These are phyloP conservation scores for Drosophila auraria DNA, from an alignment of 1,140 invertebrate species.

Conservation along the genomic window DNA sequence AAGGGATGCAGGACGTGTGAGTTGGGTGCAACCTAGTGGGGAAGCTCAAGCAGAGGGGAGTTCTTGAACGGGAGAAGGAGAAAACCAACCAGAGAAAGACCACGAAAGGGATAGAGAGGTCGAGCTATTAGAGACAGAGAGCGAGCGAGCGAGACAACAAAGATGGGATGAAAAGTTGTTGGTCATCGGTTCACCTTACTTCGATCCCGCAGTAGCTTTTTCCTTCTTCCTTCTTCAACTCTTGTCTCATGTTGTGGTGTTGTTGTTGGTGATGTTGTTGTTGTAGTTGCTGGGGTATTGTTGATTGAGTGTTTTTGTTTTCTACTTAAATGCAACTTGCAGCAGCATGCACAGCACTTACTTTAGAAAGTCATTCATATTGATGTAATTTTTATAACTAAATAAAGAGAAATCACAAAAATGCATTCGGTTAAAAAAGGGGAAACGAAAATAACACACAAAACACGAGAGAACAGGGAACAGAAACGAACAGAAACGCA, in stretches of 20 bases:
- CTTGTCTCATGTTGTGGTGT: constrained; percentile 24
- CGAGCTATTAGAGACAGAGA: constrained; percentile 15
- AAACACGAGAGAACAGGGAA: constrained; percentile 10
- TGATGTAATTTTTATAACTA: constrained; percentile 85
- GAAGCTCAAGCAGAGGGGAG: constrained; percentile 2
- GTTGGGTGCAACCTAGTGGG: neutral
- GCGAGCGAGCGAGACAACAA: constrained; percentile 31
- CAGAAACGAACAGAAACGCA: constrained; percentile 20
- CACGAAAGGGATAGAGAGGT: constrained; percentile 28
- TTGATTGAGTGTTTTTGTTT: constrained; percentile 39
- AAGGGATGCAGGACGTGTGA: neutral
- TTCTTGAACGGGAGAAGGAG: neutral
- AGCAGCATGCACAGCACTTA: constrained; percentile 64
- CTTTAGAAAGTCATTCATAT: constrained; percentile 85
- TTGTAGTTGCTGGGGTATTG: constrained; percentile 31
- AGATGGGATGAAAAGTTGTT: constrained; percentile 47
- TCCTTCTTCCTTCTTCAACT: constrained; percentile 6
- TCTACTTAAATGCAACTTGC: constrained; percentile 62
- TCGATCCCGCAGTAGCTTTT: constrained; percentile 10
- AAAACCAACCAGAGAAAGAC: constrained; percentile 11
- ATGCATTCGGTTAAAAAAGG: constrained; percentile 52
- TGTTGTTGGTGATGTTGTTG: constrained; percentile 29
- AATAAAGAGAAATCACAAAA: constrained; percentile 70
- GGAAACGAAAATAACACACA: constrained; percentile 24
- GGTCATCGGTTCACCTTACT: constrained; percentile 40